Percentiles rank a stretch among this genome's conserved stretches.
These are phyloP conservation scores for Cantharis lateralis DNA, from an alignment of 2,888 invertebrate genomes.

Conservation along the genomic window DNA sequence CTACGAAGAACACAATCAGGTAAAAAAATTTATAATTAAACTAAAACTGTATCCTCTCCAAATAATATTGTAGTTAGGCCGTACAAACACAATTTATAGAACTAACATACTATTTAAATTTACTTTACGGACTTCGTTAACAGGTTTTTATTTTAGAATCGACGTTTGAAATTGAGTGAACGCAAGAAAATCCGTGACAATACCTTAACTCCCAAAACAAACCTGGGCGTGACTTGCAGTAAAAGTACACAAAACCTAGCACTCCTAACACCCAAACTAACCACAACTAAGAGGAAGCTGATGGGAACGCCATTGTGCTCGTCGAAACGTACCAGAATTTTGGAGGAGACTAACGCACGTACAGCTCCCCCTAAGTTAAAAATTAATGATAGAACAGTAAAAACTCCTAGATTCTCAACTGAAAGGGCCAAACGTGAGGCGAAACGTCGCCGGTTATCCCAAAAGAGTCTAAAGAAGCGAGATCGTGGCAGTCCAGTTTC, in stretches of 20 bases:
- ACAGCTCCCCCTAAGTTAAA: constrained; percentile 20
- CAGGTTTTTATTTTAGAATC: constrained; percentile 50
- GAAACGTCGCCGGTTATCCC: constrained; percentile 22
- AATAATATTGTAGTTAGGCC: too few relatives aligned
- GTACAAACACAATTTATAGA: too few relatives aligned
- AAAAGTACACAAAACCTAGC: constrained; percentile 9
- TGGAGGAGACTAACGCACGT: not conserved
- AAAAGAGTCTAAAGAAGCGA: not conserved
- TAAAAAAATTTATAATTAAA: constrained; percentile 27
- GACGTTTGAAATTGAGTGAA: constrained; percentile 59
- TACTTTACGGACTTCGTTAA: too few relatives aligned
- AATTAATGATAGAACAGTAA: not conserved
- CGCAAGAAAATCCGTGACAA: constrained; percentile 56
- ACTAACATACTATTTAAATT: too few relatives aligned
- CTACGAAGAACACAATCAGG: constrained; percentile 65
- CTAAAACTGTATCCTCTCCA: not conserved
- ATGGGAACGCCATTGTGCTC: constrained; percentile 1
- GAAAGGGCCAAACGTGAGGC: constrained; percentile 25
- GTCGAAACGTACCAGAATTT: not conserved
- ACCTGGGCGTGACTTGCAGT: not conserved
- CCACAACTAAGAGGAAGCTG: constrained; percentile 8
- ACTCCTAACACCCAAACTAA: not conserved
- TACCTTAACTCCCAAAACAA: constrained; percentile 10
- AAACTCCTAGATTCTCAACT: constrained; percentile 11
- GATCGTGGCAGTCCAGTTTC: not conserved